Percentiles rank a stretch among this genome's conserved stretches.
Evolutionary conservation across 2,113 vertebrate species (phyloP).

Genomic region (Globicephala melas): DNA sequence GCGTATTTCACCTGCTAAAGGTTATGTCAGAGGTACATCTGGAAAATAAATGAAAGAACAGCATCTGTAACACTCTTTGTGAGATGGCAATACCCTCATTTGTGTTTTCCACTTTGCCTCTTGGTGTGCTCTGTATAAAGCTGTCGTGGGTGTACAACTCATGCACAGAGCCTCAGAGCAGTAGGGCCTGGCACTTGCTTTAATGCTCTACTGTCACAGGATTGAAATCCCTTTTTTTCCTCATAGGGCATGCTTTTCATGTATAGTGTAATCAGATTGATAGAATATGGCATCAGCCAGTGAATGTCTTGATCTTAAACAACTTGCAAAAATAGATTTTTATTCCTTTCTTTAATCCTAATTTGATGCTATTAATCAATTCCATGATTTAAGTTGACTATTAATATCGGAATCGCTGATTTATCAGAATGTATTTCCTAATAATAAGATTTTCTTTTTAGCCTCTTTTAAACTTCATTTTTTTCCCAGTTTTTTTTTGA

Average conservation of each 20-base stretch:
- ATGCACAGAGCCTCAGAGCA: not conserved
- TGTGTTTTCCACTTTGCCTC: not conserved
- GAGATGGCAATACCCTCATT: not conserved
- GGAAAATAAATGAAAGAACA: slow-evolving; percentile 61
- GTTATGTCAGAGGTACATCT: slow-evolving; percentile 34
- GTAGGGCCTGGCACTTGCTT: not conserved
- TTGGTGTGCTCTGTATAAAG: not conserved
- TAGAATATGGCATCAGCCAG: slow-evolving; percentile 55
- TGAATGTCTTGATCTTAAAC: slow-evolving; percentile 71
- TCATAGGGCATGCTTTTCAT: slow-evolving; percentile 65
- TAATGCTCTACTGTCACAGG: not conserved
- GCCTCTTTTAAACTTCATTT: slow-evolving; percentile 37
- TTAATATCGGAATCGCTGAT: slow-evolving; percentile 68
- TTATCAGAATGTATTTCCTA: slow-evolving; percentile 55
- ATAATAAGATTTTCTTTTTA: slow-evolving; percentile 55
- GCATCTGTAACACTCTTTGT: not conserved
- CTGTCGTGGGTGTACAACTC: rapidly evolving
- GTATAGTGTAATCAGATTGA: slow-evolving; percentile 70
- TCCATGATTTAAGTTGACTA: slow-evolving; percentile 68
- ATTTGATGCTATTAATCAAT: slow-evolving; percentile 67
- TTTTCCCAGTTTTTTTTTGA: not conserved
- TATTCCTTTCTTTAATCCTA: slow-evolving; percentile 56
- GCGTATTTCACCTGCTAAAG: slow-evolving; percentile 65
- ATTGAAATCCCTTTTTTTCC: not conserved
- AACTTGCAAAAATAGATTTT: slow-evolving; percentile 65